Percentiles rank a stretch among this genome's conserved stretches.
Conservation (phyloP, 2,888 invertebrate genomes). For the Ectemnius lituratus region DNA sequence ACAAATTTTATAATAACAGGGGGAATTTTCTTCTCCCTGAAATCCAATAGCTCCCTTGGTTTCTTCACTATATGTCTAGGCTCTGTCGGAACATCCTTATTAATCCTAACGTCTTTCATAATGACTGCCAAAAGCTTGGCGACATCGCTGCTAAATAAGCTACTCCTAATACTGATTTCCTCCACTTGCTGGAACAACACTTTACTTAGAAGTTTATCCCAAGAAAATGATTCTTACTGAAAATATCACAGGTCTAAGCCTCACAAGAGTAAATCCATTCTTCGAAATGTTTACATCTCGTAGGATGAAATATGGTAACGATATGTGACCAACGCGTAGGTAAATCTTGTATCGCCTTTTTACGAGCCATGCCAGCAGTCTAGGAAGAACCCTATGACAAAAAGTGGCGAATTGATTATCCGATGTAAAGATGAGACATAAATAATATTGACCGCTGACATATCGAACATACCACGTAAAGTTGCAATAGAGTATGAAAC, state of each 20-base stretch:
- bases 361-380: conserved; percentile 88
- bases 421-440: neutral
- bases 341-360: conserved; percentile 89
- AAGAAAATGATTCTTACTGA: neutral
- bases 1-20: conserved; percentile 90
- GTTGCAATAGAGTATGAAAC: conserved; percentile 80
- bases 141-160: conserved; percentile 92
- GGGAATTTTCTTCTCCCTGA: conserved; percentile 87
- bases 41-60: conserved; percentile 80
- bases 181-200: conserved; percentile 86
- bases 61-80: conserved; percentile 56
- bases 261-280: conserved; percentile 87
- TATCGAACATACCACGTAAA: conserved; percentile 81
- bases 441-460: neutral
- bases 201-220: neutral
- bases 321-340: conserved; percentile 89
- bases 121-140: conserved; percentile 90
- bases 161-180: conserved; percentile 90
- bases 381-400: conserved; percentile 85
- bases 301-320: conserved; percentile 88
- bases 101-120: conserved; percentile 89
- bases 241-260: neutral
- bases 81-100: conserved; percentile 83
- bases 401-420: neutral
- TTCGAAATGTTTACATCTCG: conserved; percentile 90